These are phyloP conservation scores for Aramus guarauna DNA, from an alignment of 2,113 vertebrate species.

Conservation along the genomic window DNA sequence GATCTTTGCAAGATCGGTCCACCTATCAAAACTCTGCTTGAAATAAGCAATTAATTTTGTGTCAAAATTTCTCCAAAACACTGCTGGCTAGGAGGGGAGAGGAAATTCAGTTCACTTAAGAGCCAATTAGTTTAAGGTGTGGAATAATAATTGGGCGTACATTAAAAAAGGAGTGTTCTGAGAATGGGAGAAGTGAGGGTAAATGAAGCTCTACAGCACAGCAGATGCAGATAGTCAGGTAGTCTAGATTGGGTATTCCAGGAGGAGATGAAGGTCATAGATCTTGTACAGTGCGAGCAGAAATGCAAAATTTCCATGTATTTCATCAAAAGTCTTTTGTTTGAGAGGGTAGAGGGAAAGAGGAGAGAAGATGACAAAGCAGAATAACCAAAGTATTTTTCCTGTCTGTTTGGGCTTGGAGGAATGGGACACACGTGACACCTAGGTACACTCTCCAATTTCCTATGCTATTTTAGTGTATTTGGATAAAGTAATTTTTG, in stretches of 20 bases:
- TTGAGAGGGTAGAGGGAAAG: background rate
- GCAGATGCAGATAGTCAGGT: background rate
- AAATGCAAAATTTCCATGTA: background rate
- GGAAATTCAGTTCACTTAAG: background rate
- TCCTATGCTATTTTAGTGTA: rapidly evolving
- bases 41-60: background rate
- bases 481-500: background rate
- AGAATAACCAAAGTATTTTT: background rate
- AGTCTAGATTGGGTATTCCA: background rate
- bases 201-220: background rate
- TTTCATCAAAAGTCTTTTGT: background rate
- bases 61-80: background rate
- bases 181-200: background rate
- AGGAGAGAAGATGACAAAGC: background rate
- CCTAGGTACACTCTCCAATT: background rate
- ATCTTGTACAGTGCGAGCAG: background rate
- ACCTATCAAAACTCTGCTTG: background rate
- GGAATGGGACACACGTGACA: background rate
- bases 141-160: background rate
- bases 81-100: background rate
- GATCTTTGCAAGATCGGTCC: background rate
- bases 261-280: background rate
- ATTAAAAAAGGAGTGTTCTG: background rate
- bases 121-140: background rate
- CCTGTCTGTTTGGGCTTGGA: background rate